phyloP scores from a whole-genome alignment of 2,113 vertebrate genomes.

The Scophthalmus maximus region DNA sequence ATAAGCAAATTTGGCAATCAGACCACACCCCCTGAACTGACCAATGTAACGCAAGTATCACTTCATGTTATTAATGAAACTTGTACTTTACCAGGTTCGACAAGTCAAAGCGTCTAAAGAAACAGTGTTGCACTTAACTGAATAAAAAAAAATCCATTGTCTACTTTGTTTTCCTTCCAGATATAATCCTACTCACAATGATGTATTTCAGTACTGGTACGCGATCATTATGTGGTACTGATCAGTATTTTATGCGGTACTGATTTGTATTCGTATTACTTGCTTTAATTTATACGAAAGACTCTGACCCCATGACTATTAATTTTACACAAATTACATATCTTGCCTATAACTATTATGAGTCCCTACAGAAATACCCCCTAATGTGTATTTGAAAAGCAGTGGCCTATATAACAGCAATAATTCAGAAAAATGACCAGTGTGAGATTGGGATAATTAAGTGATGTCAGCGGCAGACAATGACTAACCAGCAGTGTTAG shows the following conservation, averaged over 20 bases:
- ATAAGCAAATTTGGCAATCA: no score
- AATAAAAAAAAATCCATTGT: no score
- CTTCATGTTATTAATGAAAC: no score
- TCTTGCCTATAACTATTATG: not conserved
- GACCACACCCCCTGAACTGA: no score
- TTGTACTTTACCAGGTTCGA: no score
- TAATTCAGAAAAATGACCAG: constrained; percentile 27
- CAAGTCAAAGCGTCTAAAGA: no score
- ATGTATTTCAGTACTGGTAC: not conserved
- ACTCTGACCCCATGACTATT: no score
- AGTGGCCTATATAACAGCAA: constrained; percentile 1
- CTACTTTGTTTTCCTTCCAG: no score
- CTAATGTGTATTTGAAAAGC: constrained; percentile 18
- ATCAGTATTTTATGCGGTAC: not conserved
- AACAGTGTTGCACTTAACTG: not conserved
- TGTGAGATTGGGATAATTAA: constrained; percentile 23
- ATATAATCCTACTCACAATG: not conserved
- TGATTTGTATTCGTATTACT: no score
- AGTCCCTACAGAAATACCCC: constrained; percentile 6
- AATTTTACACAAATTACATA: not conserved
- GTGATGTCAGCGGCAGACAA: constrained; percentile 13
- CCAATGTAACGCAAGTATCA: no score
- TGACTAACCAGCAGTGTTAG: constrained; percentile 28
- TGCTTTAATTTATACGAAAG: no score
- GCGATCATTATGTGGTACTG: not conserved